Evolutionary conservation across 2,888 invertebrate species (phyloP).

Genomic region (Thalpophila matura): DNA sequence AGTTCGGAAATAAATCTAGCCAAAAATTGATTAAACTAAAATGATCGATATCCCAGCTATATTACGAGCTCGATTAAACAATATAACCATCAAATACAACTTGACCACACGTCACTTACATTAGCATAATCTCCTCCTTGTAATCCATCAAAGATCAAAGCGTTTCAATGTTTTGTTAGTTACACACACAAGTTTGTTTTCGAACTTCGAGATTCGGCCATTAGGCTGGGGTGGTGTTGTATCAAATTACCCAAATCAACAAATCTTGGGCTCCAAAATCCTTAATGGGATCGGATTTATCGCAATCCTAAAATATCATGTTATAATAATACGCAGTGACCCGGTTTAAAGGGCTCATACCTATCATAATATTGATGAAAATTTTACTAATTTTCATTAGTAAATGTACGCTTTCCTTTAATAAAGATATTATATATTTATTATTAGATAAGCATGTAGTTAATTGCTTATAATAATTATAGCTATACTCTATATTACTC

Average conservation of each 20-base stretch:
- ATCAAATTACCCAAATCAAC: slow-evolving; percentile 56
- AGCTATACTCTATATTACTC: too few species aligned
- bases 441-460: too few species aligned
- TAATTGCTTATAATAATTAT: too few species aligned
- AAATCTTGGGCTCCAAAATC: slow-evolving; percentile 44
- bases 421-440: too few species aligned
- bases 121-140: slow-evolving; percentile 11
- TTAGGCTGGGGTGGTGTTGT: slow-evolving; percentile 33
- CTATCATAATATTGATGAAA: too few species aligned
- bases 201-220: slow-evolving; percentile 35
- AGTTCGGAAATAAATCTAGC: too few species aligned
- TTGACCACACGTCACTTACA: background rate
- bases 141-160: slow-evolving; percentile 16
- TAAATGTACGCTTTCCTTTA: background rate
- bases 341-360: slow-evolving; percentile 12
- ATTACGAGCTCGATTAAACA: background rate
- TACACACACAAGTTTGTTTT: slow-evolving; percentile 19
- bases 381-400: background rate
- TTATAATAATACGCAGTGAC: slow-evolving; percentile 23
- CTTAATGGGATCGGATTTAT: slow-evolving; percentile 46
- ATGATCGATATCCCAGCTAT: too few species aligned
- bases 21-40: too few species aligned
- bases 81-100: background rate
- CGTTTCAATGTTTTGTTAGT: slow-evolving; percentile 9
- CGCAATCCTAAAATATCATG: slow-evolving; percentile 54